Percentiles rank a stretch among this genome's conserved stretches.
phyloP scores from a whole-genome alignment of 2,113 vertebrate species.

The Meles meles region DNA sequence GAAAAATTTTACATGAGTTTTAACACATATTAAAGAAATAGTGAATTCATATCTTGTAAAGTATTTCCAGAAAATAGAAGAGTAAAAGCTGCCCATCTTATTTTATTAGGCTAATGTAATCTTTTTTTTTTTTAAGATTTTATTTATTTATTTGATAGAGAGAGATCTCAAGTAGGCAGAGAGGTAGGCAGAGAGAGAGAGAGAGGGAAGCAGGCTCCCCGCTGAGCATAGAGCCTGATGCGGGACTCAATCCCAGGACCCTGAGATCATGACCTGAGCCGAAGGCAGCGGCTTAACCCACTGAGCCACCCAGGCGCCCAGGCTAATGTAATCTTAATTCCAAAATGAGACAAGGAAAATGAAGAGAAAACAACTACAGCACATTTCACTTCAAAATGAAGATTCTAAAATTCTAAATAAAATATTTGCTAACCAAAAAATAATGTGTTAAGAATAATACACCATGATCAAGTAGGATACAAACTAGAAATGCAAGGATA shows the following conservation, averaged over 20 bases:
- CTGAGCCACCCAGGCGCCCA: no score
- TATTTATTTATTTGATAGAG: no score
- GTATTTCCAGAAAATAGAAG: neutral
- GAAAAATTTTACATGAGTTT: neutral
- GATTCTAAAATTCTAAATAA: conserved; percentile 14
- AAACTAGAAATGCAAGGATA: neutral
- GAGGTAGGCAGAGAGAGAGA: no score
- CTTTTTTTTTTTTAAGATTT: no score
- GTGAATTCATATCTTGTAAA: neutral
- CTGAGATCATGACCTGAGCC: no score
- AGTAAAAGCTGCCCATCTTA: neutral
- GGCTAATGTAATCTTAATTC: neutral
- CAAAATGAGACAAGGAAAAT: neutral
- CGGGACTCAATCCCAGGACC: no score
- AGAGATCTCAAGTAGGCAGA: no score
- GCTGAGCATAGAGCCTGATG: no score
- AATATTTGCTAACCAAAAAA: neutral
- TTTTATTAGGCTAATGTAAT: neutral
- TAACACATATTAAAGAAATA: neutral
- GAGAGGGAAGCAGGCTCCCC: no score
- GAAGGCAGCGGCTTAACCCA: no score
- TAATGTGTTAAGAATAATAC: neutral
- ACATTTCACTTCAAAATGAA: neutral
- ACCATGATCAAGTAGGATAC: neutral
- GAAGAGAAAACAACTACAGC: neutral